phyloP scores from a whole-genome alignment of 2,113 vertebrate species.

The Pionites leucogaster region DNA sequence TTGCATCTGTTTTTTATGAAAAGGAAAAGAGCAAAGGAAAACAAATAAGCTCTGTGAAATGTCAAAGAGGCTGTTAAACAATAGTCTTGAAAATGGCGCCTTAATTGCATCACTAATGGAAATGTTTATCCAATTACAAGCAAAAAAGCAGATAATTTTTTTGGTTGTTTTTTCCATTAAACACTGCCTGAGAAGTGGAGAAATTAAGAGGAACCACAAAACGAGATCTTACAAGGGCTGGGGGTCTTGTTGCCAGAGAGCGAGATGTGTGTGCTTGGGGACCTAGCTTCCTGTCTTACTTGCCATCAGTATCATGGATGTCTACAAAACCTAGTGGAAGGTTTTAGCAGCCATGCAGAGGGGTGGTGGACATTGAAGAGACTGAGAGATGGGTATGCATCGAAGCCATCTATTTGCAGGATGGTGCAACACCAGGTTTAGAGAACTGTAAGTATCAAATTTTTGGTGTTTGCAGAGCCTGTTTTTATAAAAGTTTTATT shows the following conservation, averaged over 20 bases:
- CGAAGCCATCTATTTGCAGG: neutral
- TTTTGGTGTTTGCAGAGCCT: neutral
- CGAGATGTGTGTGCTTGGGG: neutral
- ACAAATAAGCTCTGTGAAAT: slow-evolving; percentile 61
- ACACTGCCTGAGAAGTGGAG: neutral
- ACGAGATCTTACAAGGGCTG: neutral
- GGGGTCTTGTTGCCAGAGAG: rapidly evolving
- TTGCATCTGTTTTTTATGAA: slow-evolving; percentile 37
- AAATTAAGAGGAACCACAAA: neutral
- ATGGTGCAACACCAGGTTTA: neutral
- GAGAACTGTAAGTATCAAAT: neutral
- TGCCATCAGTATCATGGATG: rapidly evolving
- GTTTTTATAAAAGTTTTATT: neutral
- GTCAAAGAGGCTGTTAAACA: slow-evolving; percentile 62
- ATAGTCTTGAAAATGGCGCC: slow-evolving; percentile 10
- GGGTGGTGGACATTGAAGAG: neutral
- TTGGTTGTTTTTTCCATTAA: slow-evolving; percentile 31
- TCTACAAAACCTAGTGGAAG: neutral
- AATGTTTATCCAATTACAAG: slow-evolving; percentile 64
- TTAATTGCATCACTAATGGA: slow-evolving; percentile 60
- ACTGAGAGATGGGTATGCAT: neutral
- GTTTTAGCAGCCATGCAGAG: neutral
- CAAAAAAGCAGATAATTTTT: slow-evolving; percentile 20
- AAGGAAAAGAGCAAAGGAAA: slow-evolving; percentile 26
- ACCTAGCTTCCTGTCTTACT: neutral